These are phyloP conservation scores for Heliconius erato DNA, from an alignment of 2,888 invertebrate genomes.

Conservation along the genomic window DNA sequence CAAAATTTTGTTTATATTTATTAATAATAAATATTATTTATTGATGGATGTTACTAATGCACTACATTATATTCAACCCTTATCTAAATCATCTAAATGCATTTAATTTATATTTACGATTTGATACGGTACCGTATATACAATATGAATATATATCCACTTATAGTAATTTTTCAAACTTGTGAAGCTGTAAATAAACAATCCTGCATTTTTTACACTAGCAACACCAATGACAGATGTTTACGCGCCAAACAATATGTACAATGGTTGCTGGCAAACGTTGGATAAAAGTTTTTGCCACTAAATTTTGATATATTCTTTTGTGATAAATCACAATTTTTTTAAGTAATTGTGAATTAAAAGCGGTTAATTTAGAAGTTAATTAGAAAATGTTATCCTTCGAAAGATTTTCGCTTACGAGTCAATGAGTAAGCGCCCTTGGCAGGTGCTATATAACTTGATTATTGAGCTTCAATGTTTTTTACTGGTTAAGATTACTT, in stretches of 20 bases:
- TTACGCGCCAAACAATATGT: constrained; percentile 82
- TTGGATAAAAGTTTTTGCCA: constrained; percentile 57
- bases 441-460: constrained; percentile 52
- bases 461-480: constrained; percentile 56
- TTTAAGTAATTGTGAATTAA: background rate
- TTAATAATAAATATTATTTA: too few relatives aligned
- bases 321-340: background rate
- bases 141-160: background rate
- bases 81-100: too few relatives aligned
- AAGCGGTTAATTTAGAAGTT: constrained; percentile 4
- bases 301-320: background rate
- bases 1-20: too few relatives aligned
- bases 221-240: constrained; percentile 76
- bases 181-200: too few relatives aligned
- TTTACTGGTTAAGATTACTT: constrained; percentile 49
- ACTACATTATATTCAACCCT: too few relatives aligned
- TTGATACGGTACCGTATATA: background rate
- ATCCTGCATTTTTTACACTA: background rate
- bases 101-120: too few relatives aligned
- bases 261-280: constrained; percentile 75
- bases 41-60: too few relatives aligned
- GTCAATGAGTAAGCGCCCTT: constrained; percentile 46
- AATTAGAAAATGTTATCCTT: background rate
- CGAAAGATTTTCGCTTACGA: constrained; percentile 4
- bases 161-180: background rate